Conservation (phyloP, 2,888 invertebrate species). For the Trissolcus japonicus region DNA sequence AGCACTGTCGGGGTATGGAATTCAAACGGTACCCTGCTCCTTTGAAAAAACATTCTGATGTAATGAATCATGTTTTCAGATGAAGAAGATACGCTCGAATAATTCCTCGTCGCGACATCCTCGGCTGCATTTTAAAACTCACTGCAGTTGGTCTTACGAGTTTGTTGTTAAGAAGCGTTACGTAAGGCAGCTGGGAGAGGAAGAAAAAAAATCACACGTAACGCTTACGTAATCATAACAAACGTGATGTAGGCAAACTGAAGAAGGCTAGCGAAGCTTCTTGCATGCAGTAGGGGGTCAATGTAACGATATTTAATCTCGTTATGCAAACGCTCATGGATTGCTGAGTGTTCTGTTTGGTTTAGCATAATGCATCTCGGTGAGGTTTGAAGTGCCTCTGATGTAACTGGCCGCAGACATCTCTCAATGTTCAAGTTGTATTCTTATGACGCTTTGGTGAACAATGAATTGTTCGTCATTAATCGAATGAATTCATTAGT, state of each 20-base stretch:
- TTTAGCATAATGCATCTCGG: too few species aligned
- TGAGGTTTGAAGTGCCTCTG: not conserved
- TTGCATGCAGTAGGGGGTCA: slow-evolving; percentile 28
- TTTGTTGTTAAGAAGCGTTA: not conserved
- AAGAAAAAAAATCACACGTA: slow-evolving; percentile 3
- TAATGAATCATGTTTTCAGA: not conserved
- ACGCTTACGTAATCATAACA: slow-evolving; percentile 30
- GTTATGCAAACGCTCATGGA: slow-evolving; percentile 20
- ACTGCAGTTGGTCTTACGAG: slow-evolving; percentile 11
- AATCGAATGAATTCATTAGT: too few species aligned
- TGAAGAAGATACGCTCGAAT: slow-evolving; percentile 1
- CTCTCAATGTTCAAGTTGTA: too few species aligned
- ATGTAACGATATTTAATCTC: slow-evolving; percentile 35
- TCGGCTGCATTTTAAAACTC: too few species aligned
- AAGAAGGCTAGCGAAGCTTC: slow-evolving; percentile 15
- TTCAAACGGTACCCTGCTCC: not conserved
- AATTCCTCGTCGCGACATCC: not conserved
- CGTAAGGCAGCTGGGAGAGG: not conserved
- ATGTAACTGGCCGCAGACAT: too few species aligned
- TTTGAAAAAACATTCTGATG: not conserved
- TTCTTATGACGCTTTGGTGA: too few species aligned
- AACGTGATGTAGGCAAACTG: slow-evolving; percentile 23
- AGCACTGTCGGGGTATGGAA: not conserved
- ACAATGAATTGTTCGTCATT: too few species aligned
- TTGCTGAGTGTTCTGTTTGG: too few species aligned